Percentiles rank a stretch among this genome's conserved stretches.
phyloP scores from a whole-genome alignment of 1,140 invertebrate genomes.

The Drosophila persimilis region DNA sequence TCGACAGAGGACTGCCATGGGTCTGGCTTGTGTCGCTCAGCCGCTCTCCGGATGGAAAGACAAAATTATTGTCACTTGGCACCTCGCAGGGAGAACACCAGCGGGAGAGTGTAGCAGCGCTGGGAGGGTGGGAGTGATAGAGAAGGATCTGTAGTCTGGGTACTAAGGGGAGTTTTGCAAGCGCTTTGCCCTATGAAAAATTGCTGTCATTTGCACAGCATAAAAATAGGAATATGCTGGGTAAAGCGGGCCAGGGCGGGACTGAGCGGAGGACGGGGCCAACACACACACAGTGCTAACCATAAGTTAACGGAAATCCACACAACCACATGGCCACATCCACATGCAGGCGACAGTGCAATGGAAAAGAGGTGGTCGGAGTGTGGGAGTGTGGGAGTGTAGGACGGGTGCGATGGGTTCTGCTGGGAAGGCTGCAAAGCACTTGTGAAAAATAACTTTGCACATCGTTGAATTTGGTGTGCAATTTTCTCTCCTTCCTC shows the following conservation, averaged over 20 bases:
- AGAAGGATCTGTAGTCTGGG: background rate
- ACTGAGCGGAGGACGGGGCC: background rate
- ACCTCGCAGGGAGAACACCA: conserved; percentile 59
- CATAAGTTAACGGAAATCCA: conserved; percentile 81
- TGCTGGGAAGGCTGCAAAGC: conserved; percentile 63
- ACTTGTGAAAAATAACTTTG: conserved; percentile 81
- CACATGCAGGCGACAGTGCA: conserved; percentile 69
- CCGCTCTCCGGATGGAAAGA: conserved; percentile 43
- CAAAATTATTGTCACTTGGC: conserved; percentile 79
- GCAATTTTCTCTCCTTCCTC: conserved; percentile 58
- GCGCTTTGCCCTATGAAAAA: conserved; percentile 80
- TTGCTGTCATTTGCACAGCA: conserved; percentile 81
- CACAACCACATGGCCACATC: conserved; percentile 73
- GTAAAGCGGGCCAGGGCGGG: background rate
- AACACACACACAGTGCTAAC: conserved; percentile 58
- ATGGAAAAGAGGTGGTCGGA: too few species aligned
- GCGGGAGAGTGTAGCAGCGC: conserved; percentile 7
- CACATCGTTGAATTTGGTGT: conserved; percentile 80
- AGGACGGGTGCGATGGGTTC: background rate
- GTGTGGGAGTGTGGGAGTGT: background rate
- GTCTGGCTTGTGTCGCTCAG: conserved; percentile 7
- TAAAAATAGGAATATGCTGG: conserved; percentile 73
- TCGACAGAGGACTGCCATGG: conserved; percentile 13
- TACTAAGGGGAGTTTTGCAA: conserved; percentile 39
- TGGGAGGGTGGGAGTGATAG: conserved; percentile 27